Evolutionary conservation across 1,140 invertebrate genomes (phyloP), one percentile per base, ranked within the genome.

Genomic region (Drosophila tani): DNA sequence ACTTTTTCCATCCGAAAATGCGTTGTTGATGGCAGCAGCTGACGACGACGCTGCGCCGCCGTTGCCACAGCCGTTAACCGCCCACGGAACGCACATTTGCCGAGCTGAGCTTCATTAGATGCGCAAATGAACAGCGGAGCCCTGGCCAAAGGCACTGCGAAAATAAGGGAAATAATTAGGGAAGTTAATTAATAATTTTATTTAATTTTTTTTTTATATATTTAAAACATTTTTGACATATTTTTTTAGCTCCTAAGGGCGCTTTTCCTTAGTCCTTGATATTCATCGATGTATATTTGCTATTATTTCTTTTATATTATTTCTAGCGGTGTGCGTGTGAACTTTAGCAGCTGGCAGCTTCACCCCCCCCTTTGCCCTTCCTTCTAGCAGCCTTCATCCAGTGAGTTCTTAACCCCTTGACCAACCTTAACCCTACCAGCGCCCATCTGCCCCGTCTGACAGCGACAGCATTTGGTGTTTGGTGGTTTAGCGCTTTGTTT

Each of bases 1-100:
- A 85, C 58, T 85, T 85, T 85, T 85, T 67, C 73, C 65, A 50
- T 62, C 79, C 32, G 53, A 45, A 81, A 64, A 68, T 68, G 49
- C 57, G 57, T 49, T 64, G 65, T 59, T 58, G 74, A 53, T 35
- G 67, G 66, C 55, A 62, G 70, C 65, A 51, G 70, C 65, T 49
- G 63, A 56, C 51, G 64, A 49, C 49, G 63, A 21, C 67, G 64
- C 12, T 27, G 40, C 58, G 17, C 51, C 64, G 56, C 41, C 57
- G 17, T 47, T 51, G 78, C 78, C 74, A 17, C 82, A 64, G 62
- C 78, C 75, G 64, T 85, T 78, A 85, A 85, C 82, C 82, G 74
- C 82, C 82, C 82, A 86, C 82, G 82, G 79, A 85, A 81, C 82
- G 82, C 82, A 85, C 82, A 85, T 86, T 85, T 82, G 66, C 82